These are phyloP conservation scores for Catharus fuscescens DNA, from an alignment of 2,113 vertebrate genomes.

Conservation along the genomic window DNA sequence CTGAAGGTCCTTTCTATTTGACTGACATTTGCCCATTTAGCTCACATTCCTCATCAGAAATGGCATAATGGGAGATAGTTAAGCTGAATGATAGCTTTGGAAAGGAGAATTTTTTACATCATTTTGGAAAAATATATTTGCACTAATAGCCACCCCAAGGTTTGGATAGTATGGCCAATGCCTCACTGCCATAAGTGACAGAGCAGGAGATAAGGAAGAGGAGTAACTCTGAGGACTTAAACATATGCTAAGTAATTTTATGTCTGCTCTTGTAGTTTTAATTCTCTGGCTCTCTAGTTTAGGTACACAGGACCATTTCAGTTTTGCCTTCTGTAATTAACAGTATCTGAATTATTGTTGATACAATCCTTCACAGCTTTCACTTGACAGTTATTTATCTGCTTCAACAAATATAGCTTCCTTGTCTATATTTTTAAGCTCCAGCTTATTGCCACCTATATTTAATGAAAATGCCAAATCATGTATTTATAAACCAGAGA, in stretches of 20 bases:
- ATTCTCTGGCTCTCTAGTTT: background rate
- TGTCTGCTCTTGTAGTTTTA: background rate
- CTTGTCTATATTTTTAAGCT: background rate
- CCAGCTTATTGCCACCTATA: accelerated
- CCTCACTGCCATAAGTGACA: background rate
- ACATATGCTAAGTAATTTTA: background rate
- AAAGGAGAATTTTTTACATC: background rate
- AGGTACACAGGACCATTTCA: background rate
- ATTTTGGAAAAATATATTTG: background rate
- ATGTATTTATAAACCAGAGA: background rate
- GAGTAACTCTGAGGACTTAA: background rate
- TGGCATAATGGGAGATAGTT: background rate
- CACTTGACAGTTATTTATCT: background rate
- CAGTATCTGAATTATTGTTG: background rate
- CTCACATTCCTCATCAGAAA: background rate
- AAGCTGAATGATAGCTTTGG: background rate
- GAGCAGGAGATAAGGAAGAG: background rate
- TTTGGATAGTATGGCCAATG: background rate
- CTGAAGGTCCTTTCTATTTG: background rate
- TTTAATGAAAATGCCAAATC: background rate
- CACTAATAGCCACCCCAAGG: background rate
- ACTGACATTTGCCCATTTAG: background rate
- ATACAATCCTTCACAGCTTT: background rate
- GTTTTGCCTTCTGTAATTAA: background rate
- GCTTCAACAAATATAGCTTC: background rate